Evolutionary conservation across 1,140 invertebrate species (phyloP).

Genomic region (Linepithema humile): DNA sequence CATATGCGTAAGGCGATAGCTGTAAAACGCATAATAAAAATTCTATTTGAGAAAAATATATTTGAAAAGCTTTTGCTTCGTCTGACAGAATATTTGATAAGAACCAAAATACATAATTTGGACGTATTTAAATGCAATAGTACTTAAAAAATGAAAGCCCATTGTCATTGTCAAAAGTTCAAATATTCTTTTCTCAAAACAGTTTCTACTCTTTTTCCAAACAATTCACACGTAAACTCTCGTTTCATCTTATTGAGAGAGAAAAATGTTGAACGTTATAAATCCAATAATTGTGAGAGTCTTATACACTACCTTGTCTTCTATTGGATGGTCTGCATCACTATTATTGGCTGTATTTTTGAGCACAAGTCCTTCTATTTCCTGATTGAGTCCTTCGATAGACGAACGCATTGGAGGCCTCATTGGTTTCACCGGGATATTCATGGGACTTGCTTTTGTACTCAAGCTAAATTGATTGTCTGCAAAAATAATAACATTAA

Average conservation of each 20-base stretch:
- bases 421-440: constrained; percentile 86
- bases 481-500: constrained; percentile 66
- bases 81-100: neutral
- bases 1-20: neutral
- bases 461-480: constrained; percentile 83
- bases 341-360: constrained; percentile 80
- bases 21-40: neutral
- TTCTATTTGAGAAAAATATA: neutral
- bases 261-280: neutral
- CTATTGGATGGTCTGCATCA: constrained; percentile 80
- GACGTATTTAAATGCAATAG: no score
- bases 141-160: neutral
- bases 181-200: neutral
- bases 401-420: constrained; percentile 90
- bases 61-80: neutral
- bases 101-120: no score
- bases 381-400: constrained; percentile 93
- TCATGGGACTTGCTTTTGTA: constrained; percentile 86
- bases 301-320: constrained; percentile 78
- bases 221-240: neutral
- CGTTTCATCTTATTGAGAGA: neutral
- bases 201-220: neutral
- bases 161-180: neutral
- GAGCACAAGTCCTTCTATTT: constrained; percentile 91
- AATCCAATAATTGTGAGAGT: neutral